These are phyloP conservation scores for Thinocorus orbignyianus DNA, from an alignment of 2,113 vertebrate species.

Conservation along the genomic window DNA sequence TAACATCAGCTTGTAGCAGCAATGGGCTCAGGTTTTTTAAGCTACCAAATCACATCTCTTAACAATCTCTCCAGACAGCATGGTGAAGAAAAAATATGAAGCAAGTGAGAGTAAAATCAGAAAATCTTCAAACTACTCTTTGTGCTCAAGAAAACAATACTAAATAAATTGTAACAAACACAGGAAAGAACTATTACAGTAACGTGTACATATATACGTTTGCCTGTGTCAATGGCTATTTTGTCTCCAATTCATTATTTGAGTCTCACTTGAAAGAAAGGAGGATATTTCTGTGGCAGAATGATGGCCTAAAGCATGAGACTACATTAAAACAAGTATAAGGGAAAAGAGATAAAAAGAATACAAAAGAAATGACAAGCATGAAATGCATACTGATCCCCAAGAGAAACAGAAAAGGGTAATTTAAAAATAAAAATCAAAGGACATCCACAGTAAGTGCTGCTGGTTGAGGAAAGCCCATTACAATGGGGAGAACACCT, in stretches of 20 bases:
- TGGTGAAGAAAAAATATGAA: neutral
- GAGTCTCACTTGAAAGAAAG: neutral
- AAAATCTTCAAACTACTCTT: neutral
- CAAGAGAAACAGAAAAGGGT: neutral
- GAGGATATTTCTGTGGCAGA: neutral
- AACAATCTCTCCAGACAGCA: neutral
- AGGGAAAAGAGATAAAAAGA: neutral
- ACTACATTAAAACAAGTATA: neutral
- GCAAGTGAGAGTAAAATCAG: neutral
- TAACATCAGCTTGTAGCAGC: neutral
- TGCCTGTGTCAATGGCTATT: neutral
- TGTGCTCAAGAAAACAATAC: neutral
- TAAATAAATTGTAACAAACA: neutral
- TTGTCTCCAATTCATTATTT: neutral
- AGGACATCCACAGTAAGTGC: neutral
- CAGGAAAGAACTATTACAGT: neutral
- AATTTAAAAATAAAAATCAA: neutral
- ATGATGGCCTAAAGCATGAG: neutral
- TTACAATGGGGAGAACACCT: neutral
- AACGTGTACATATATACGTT: accelerated
- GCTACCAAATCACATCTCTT: neutral
- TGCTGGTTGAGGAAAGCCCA: neutral
- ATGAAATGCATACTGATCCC: neutral
- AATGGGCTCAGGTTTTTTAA: neutral
- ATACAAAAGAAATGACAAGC: neutral